Percentiles rank a stretch among this genome's conserved stretches.
These are phyloP conservation scores for Harpalus rubripes DNA, from an alignment of 2,888 invertebrate genomes.

Conservation along the genomic window DNA sequence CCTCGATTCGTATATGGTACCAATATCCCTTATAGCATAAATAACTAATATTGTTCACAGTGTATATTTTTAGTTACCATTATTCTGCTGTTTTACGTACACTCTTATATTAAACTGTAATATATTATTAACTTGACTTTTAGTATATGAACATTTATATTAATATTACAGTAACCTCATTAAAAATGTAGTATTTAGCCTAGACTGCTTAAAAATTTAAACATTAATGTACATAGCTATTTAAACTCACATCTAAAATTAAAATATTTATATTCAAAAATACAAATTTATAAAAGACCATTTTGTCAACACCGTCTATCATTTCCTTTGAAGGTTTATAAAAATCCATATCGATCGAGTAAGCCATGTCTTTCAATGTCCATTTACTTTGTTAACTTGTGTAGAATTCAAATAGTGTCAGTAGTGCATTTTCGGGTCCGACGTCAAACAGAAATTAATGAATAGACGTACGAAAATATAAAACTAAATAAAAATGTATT, in stretches of 20 bases:
- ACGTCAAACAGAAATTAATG: conserved; percentile 41
- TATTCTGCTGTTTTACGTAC: no score
- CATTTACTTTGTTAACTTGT: not conserved
- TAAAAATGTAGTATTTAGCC: not conserved
- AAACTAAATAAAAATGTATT: conserved; percentile 34
- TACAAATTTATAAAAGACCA: not conserved
- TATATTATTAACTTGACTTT: no score
- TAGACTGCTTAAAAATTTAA: not conserved
- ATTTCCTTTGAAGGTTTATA: not conserved
- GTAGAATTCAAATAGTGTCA: not conserved
- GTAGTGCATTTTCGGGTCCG: conserved; percentile 21
- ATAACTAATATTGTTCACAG: no score
- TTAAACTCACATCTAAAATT: not conserved
- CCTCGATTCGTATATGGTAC: no score
- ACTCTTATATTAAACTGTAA: no score
- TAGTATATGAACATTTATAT: not conserved
- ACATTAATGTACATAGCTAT: not conserved
- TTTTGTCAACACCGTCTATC: not conserved
- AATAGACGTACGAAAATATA: conserved; percentile 25
- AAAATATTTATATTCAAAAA: not conserved
- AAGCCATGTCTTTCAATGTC: not conserved
- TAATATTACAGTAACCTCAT: not conserved
- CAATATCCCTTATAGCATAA: no score
- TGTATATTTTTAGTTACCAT: no score
- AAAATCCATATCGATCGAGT: conserved; percentile 2